A percentile compares a stretch with the other conserved stretches of the same genome.
phyloP scores from a whole-genome alignment of 2,113 vertebrate species.

The Bagarius yarrelli region DNA sequence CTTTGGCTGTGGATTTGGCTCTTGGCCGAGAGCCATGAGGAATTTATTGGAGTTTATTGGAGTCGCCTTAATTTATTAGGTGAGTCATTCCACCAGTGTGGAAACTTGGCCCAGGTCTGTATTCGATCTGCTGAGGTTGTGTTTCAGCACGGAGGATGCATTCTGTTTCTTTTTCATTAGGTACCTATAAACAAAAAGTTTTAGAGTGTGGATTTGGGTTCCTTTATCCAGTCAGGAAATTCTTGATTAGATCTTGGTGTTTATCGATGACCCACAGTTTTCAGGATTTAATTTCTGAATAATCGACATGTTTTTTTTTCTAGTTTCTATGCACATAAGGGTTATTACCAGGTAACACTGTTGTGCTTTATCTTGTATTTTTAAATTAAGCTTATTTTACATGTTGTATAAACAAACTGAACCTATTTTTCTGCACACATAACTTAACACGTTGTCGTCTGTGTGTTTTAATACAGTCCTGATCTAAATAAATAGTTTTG shows the following conservation, averaged over 20 bases:
- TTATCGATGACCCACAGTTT: not conserved
- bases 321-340: not conserved
- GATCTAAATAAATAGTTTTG: not conserved
- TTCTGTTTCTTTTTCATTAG: slow-evolving; percentile 45
- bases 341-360: not conserved
- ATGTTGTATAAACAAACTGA: not conserved
- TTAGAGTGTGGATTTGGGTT: slow-evolving; percentile 30
- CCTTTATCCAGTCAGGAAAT: not conserved
- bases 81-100: slow-evolving; percentile 42
- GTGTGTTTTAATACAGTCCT: not conserved
- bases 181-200: slow-evolving; percentile 38
- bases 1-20: slow-evolving; percentile 40
- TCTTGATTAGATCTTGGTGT: not conserved
- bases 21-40: slow-evolving; percentile 42
- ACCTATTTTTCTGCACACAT: too few relatives aligned
- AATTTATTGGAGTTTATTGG: slow-evolving; percentile 53
- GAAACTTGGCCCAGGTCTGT: slow-evolving; percentile 45
- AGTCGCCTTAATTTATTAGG: slow-evolving; percentile 55
- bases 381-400: not conserved
- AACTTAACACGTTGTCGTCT: not conserved
- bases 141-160: slow-evolving; percentile 39
- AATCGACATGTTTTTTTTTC: not conserved
- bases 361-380: not conserved
- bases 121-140: slow-evolving; percentile 41
- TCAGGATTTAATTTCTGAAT: not conserved